Evolutionary conservation across 2,797 vertebrate species (phyloP), one percentile per base, ranked within the genome.

Genomic region (Acanthis flammea): DNA sequence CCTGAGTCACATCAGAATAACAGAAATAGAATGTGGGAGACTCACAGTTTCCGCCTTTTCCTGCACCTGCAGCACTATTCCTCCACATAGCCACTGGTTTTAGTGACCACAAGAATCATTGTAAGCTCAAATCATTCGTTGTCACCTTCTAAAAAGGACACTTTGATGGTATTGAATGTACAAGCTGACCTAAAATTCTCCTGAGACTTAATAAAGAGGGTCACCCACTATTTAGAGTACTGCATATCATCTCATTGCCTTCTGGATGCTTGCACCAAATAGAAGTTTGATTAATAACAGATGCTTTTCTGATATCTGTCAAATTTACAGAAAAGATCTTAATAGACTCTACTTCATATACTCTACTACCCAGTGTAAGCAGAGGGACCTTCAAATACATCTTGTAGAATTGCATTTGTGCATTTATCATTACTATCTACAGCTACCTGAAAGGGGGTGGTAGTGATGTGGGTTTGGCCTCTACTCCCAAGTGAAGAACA

Each of bases 371-470:
- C 30, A 7, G 10, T 42, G 9, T 48, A 81, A 53, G 33, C 27
- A 63, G 21, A 72, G 15, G 12, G 7, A 60, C 62, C 15, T 63
- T 63, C 39, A 61, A 57, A 72, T 71, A 22, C 10, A 19, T 61
- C 35, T 48, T 65, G 17, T 39, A 82, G 28, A 51, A 76, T 63
- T 39, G 37, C 17, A 31, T 63, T 83, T 14, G 11, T 30, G 21
- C 12, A 5, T 62, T 21, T 24, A 21, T 39, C 37, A 27, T 16
- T 0, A 0, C n/a, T 42, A 17, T 63, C 78, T 44, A 39, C 24
- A 45, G 2, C 14, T 39, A 8, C 28, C n/a, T 82, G 50, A 76
- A 30, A 45, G 57, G 57, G 57, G 17, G 6, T 57, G 68, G 8
- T 44, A 55, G 9, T 82, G 48, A 68, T 16, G 16, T 68, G 55